Conservation (phyloP, 2,888 invertebrate species). For the Zygogramma bicolorata region DNA sequence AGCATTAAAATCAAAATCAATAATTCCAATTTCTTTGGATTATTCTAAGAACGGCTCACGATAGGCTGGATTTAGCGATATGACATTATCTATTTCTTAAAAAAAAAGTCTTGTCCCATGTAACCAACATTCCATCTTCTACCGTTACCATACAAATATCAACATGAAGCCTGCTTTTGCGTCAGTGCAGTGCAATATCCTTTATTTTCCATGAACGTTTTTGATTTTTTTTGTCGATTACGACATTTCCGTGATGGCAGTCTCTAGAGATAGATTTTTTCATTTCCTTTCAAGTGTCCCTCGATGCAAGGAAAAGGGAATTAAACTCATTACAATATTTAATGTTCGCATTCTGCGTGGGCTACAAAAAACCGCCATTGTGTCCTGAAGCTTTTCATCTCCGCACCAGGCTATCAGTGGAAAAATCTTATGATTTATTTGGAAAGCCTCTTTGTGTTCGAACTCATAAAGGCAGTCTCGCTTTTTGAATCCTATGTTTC, state of each 20-base stretch:
- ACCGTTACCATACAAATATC: too few species aligned
- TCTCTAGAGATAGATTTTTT: not conserved
- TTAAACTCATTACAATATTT: not conserved
- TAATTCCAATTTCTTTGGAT: too few species aligned
- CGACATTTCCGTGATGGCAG: not conserved
- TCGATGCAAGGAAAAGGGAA: not conserved
- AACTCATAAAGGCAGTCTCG: not conserved
- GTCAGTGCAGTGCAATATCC: too few species aligned
- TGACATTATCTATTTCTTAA: too few species aligned
- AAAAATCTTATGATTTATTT: not conserved
- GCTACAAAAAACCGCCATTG: not conserved
- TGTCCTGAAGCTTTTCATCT: not conserved
- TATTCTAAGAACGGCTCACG: too few species aligned
- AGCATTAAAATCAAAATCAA: too few species aligned
- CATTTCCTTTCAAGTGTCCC: not conserved
- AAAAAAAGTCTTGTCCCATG: too few species aligned
- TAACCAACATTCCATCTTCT: too few species aligned
- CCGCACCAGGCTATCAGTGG: not conserved
- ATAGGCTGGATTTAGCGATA: too few species aligned
- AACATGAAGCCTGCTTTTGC: too few species aligned
- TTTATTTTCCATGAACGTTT: too few species aligned
- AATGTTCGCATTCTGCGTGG: not conserved
- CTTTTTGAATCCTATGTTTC: not conserved
- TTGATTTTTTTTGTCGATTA: not conserved
- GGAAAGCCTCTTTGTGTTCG: not conserved